Evolutionary conservation across 2,888 invertebrate species (phyloP).

Genomic region (Horisme vitalbata): DNA sequence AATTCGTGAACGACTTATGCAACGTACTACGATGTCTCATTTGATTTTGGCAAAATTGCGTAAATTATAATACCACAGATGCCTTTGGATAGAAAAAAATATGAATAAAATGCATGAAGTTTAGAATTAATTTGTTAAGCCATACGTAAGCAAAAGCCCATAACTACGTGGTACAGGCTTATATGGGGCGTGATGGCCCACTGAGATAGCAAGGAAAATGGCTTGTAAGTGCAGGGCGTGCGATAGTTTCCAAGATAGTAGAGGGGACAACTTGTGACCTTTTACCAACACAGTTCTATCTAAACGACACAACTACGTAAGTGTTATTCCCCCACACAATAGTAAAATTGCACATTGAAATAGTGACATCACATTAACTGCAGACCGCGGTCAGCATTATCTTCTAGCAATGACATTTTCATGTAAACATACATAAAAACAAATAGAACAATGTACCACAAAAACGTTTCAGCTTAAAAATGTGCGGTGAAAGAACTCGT

Average conservation of each 20-base stretch:
- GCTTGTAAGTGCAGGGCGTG: background rate
- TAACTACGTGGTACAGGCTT: constrained; percentile 4
- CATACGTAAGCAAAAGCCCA: constrained; percentile 1
- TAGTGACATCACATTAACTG: constrained; percentile 22
- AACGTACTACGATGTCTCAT: too few species aligned
- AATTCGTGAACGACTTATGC: constrained; percentile 40
- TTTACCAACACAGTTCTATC: background rate
- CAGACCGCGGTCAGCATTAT: constrained; percentile 23
- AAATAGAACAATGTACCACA: constrained; percentile 22
- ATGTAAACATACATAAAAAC: constrained; percentile 23
- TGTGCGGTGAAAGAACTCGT: constrained; percentile 36
- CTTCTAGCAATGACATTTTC: constrained; percentile 20
- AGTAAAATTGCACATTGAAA: constrained; percentile 9
- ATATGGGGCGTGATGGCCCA: constrained; percentile 6
- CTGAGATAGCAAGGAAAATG: constrained; percentile 5
- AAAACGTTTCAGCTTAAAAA: constrained; percentile 26
- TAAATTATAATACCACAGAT: too few species aligned
- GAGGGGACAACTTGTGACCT: background rate
- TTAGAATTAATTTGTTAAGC: constrained; percentile 34
- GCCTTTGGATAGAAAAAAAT: too few species aligned
- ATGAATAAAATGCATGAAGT: too few species aligned
- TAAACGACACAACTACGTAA: background rate
- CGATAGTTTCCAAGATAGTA: background rate
- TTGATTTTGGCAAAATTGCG: too few species aligned
- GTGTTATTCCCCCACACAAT: constrained; percentile 1